A percentile compares a stretch with the other conserved stretches of the same genome.
These are phyloP conservation scores for Geopemphigus sp. DNA, from an alignment of 1,140 invertebrate species.

Conservation along the genomic window DNA sequence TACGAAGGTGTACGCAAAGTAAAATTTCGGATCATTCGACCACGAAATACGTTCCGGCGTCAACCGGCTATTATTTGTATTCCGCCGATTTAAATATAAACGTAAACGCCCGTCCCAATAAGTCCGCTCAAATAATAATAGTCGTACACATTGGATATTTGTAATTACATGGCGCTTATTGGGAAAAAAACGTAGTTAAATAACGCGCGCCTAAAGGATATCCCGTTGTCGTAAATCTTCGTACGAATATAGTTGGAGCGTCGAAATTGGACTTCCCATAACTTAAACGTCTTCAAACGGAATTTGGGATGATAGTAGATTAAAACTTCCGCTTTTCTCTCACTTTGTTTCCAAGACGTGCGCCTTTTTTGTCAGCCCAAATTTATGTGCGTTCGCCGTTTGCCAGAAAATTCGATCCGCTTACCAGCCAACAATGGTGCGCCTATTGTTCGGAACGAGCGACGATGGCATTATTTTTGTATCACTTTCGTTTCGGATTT, in stretches of 20 bases:
- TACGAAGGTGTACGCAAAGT: too few species aligned
- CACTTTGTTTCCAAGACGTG: background rate
- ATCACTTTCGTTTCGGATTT: too few species aligned
- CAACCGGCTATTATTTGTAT: too few species aligned
- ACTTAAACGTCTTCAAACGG: background rate
- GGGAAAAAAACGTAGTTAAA: background rate
- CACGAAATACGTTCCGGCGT: too few species aligned
- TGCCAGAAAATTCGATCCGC: constrained; percentile 26
- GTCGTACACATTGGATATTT: too few species aligned
- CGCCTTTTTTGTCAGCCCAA: background rate
- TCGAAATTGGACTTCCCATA: background rate
- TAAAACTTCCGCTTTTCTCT: background rate
- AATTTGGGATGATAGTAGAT: constrained; percentile 11
- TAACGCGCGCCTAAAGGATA: background rate
- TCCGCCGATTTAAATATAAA: too few species aligned
- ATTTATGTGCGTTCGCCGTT: constrained; percentile 22
- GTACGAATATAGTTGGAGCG: background rate
- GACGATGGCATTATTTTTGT: background rate
- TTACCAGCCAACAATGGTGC: background rate
- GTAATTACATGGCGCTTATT: too few species aligned
- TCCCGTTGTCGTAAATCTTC: background rate
- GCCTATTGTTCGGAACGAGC: background rate
- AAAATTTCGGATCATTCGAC: too few species aligned
- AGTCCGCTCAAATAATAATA: too few species aligned
- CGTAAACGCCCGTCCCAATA: too few species aligned